A percentile compares a stretch with the other conserved stretches of the same genome.
Evolutionary conservation across 37 sponge, comb jelly and placozoan genomes (phyloP).

Genomic region (Agelas oroides): DNA sequence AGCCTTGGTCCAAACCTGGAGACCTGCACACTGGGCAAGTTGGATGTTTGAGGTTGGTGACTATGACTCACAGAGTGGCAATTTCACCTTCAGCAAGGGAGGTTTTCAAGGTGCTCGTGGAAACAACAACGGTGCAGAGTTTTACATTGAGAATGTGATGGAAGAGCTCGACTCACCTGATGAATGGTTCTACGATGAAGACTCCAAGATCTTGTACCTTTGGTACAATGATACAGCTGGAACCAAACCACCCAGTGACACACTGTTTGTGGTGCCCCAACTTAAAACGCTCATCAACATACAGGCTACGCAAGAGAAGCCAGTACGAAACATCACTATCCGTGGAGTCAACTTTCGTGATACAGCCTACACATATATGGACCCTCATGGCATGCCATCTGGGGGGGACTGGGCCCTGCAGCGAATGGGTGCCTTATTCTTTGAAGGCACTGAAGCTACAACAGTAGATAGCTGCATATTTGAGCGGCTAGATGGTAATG

Average conservation of each 20-base stretch:
- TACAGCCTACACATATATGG: constrained; percentile 46
- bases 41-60: constrained; percentile 51
- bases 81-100: constrained; percentile 46
- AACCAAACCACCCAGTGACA: constrained; percentile 18
- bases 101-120: constrained; percentile 63
- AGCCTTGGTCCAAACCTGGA: constrained; percentile 37
- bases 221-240: constrained; percentile 46
- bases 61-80: constrained; percentile 14
- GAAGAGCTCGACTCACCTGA: constrained; percentile 66
- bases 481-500: constrained; percentile 51
- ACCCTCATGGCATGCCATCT: constrained; percentile 56
- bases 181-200: constrained; percentile 57
- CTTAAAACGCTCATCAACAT: constrained; percentile 39
- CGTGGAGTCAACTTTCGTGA: constrained; percentile 36
- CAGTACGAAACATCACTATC: constrained; percentile 27
- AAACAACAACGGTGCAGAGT: constrained; percentile 44
- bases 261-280: constrained; percentile 1
- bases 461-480: constrained; percentile 31
- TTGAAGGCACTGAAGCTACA: constrained; percentile 32
- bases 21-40: constrained; percentile 53
- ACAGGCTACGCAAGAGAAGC: constrained; percentile 28
- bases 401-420: constrained; percentile 42
- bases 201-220: constrained; percentile 36
- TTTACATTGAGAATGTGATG: constrained; percentile 62
- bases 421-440: constrained; percentile 38